Conservation (phyloP, 2,888 invertebrate genomes). For the Tetropium fuscum region DNA sequence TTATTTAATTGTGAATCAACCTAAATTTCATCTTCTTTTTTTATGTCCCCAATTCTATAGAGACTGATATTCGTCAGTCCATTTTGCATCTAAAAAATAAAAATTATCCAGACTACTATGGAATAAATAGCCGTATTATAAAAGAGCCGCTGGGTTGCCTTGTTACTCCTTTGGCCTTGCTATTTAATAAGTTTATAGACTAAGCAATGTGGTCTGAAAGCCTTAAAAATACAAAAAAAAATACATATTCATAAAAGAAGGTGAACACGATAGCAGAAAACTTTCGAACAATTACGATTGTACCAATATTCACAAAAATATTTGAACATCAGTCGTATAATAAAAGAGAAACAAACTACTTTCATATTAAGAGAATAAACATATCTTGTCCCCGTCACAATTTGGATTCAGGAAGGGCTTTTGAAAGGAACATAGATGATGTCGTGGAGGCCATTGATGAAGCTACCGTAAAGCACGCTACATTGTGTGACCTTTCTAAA, state of each 20-base stretch:
- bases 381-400: neutral
- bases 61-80: neutral
- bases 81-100: neutral
- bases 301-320: neutral
- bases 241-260: constrained; percentile 1
- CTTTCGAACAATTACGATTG: neutral
- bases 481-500: constrained; percentile 3
- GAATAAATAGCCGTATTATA: neutral
- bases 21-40: neutral
- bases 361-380: neutral
- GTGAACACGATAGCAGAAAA: neutral
- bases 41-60: neutral
- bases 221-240: neutral
- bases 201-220: neutral
- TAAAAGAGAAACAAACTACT: no score
- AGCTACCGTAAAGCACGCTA: neutral
- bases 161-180: neutral
- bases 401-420: constrained; percentile 2
- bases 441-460: neutral
- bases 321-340: neutral
- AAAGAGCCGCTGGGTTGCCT: neutral
- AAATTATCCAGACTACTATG: neutral
- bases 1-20: no score
- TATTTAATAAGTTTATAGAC: neutral
- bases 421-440: neutral